Percentiles rank a stretch among this genome's conserved stretches.
Conservation (phyloP, 2,113 vertebrate genomes). For the Micromys minutus region DNA sequence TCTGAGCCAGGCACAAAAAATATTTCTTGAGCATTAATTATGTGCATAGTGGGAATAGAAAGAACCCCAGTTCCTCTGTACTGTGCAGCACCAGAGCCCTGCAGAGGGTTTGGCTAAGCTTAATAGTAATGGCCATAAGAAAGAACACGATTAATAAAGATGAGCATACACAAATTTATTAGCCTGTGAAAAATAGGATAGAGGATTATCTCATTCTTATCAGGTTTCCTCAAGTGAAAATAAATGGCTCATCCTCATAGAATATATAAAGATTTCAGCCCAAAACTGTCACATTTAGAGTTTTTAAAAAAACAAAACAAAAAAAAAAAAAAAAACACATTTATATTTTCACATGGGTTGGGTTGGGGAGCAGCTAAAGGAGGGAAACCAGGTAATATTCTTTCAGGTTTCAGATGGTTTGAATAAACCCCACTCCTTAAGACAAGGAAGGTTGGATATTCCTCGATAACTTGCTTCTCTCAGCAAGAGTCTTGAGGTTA, state of each 20-base stretch:
- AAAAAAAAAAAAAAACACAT: not conserved
- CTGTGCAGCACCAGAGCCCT: not conserved
- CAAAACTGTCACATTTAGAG: not conserved
- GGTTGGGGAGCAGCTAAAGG: not conserved
- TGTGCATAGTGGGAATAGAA: not conserved
- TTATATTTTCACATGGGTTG: not conserved
- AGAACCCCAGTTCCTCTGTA: not conserved
- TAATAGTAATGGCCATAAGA: not conserved
- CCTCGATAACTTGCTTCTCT: not conserved
- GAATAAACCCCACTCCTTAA: not conserved
- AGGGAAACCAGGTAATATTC: not conserved
- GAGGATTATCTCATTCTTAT: not conserved
- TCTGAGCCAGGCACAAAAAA: not conserved
- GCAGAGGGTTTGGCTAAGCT: not conserved
- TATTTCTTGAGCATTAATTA: not conserved
- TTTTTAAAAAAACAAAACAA: no score
- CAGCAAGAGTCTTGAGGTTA: not conserved
- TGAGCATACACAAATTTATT: not conserved
- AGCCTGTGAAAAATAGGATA: not conserved
- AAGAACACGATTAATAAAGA: not conserved
- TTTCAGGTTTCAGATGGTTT: not conserved
- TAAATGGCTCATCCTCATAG: not conserved
- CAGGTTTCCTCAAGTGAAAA: constrained; percentile 11
- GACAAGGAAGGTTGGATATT: not conserved
- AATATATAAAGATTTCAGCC: not conserved